Percentiles rank a stretch among this genome's conserved stretches.
Evolutionary conservation across 2,113 vertebrate genomes (phyloP).

Genomic region (Mungos mungo): DNA sequence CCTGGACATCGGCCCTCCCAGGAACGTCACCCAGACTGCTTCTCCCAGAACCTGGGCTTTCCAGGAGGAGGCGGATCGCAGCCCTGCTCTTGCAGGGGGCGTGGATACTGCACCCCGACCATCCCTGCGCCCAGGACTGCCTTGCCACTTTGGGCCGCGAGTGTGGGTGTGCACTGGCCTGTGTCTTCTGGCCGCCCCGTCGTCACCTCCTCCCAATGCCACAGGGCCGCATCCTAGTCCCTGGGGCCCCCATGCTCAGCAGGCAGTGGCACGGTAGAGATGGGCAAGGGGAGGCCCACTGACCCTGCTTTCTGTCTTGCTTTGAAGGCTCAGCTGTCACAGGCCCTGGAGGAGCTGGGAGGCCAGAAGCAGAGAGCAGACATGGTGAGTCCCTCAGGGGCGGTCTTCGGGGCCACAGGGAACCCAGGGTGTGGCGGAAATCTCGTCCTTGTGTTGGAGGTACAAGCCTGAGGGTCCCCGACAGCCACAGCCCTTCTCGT

Average conservation of each 20-base stretch:
- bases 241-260: rapidly evolving
- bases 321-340: conserved; percentile 90
- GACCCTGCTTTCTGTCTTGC: conserved; percentile 41
- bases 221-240: background rate
- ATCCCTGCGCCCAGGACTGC: rapidly evolving
- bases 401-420: background rate
- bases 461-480: rapidly evolving
- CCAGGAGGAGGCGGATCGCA: background rate
- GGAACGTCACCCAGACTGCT: background rate
- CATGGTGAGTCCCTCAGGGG: conserved; percentile 84
- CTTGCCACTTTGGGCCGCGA: rapidly evolving
- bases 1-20: background rate
- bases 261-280: rapidly evolving
- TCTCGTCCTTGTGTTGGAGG: background rate
- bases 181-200: too few relatives aligned
- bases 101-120: background rate
- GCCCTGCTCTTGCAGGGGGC: background rate
- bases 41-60: background rate
- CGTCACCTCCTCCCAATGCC: rapidly evolving
- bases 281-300: background rate
- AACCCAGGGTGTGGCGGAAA: background rate
- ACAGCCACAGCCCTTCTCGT: too few relatives aligned
- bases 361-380: conserved; percentile 92
- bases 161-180: background rate
- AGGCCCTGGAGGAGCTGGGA: conserved; percentile 92